A percentile compares a stretch with the other conserved stretches of the same genome.
phyloP scores from a whole-genome alignment of 2,888 invertebrate species.

The Hartigia nigra region DNA sequence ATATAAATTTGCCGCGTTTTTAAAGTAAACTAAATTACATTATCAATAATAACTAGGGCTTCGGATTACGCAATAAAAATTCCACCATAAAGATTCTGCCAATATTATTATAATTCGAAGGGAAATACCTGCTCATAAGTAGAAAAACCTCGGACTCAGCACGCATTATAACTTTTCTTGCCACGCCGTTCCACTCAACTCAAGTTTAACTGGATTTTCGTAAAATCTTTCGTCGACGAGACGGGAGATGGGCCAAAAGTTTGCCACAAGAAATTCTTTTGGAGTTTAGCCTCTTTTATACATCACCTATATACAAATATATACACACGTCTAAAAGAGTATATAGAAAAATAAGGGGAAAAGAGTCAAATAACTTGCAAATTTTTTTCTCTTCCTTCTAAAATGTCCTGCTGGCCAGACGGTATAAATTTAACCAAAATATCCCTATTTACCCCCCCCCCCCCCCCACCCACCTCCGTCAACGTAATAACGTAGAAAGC shows the following conservation, averaged over 20 bases:
- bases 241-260: neutral
- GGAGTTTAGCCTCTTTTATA: neutral
- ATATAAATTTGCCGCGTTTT: neutral
- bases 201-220: constrained; percentile 11
- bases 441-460: too few relatives aligned
- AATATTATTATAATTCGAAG: neutral
- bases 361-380: neutral
- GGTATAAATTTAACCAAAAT: neutral
- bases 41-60: neutral
- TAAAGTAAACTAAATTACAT: neutral
- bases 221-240: neutral
- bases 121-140: neutral
- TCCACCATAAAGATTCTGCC: neutral
- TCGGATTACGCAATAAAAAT: neutral
- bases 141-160: neutral
- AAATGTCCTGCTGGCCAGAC: neutral
- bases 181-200: neutral
- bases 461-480: neutral
- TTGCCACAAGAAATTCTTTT: neutral
- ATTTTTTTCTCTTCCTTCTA: neutral
- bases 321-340: neutral
- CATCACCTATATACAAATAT: neutral
- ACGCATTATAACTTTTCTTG: constrained; percentile 1
- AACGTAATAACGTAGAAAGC: neutral
- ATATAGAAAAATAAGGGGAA: neutral